Evolutionary conservation across 2,888 invertebrate genomes (phyloP).

Genomic region (Nysson spinosus): DNA sequence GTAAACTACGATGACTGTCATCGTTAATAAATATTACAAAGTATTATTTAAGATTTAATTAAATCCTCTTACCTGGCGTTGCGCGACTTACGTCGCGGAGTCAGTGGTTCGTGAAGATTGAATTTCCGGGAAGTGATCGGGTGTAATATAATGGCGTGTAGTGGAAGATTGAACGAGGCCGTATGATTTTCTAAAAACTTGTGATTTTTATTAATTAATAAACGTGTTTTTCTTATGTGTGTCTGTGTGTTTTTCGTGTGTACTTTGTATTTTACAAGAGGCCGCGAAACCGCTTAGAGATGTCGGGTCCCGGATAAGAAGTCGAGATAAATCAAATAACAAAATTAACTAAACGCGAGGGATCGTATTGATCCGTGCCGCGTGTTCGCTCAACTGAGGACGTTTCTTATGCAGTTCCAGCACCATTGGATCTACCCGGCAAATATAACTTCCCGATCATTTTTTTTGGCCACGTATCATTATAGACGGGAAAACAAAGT

Average conservation of each 20-base stretch:
- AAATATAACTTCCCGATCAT: slow-evolving; percentile 7
- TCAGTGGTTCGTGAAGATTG: too few species aligned
- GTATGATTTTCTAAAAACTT: slow-evolving; percentile 73
- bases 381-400: slow-evolving; percentile 56
- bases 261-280: slow-evolving; percentile 76
- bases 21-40: too few species aligned
- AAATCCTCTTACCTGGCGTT: too few species aligned
- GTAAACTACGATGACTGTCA: too few species aligned
- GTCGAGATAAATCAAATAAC: slow-evolving; percentile 77
- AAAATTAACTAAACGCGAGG: slow-evolving; percentile 76
- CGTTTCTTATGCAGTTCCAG: slow-evolving; percentile 26
- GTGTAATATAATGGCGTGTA: too few species aligned
- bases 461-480: too few species aligned
- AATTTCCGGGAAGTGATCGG: too few species aligned
- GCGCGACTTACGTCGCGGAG: too few species aligned
- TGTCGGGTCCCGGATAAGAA: slow-evolving; percentile 68
- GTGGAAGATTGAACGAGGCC: background rate
- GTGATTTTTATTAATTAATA: slow-evolving; percentile 77
- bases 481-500: too few species aligned
- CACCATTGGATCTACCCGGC: slow-evolving; percentile 22
- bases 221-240: slow-evolving; percentile 70
- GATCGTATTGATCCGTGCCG: slow-evolving; percentile 66
- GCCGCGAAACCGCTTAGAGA: slow-evolving; percentile 66
- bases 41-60: too few species aligned
- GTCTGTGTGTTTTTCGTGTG: slow-evolving; percentile 63